Conservation (phyloP, 2,888 invertebrate genomes). For the Callosobruchus maculatus region DNA sequence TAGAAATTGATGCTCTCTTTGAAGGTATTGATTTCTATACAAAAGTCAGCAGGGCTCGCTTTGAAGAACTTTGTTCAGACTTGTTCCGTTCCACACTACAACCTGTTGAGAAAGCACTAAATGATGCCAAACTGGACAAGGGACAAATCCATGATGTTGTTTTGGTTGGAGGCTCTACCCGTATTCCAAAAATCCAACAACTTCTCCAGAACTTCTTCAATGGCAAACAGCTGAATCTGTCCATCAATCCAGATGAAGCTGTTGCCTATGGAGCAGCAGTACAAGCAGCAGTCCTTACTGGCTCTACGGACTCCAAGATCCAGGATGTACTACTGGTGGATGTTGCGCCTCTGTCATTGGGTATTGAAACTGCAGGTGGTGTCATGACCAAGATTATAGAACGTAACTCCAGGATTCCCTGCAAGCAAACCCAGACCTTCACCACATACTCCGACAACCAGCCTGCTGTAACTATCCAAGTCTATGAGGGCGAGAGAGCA, state of each 20-base stretch:
- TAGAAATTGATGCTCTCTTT: constrained; percentile 72
- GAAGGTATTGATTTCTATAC: constrained; percentile 74
- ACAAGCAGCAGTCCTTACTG: constrained; percentile 41
- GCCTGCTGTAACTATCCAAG: constrained; percentile 58
- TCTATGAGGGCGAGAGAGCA: constrained; percentile 69
- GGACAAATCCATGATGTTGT: constrained; percentile 73
- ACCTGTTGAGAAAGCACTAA: constrained; percentile 71
- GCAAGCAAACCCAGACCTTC: constrained; percentile 56
- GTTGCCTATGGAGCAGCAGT: constrained; percentile 46
- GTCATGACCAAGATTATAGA: constrained; percentile 66
- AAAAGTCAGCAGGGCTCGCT: constrained; percentile 69
- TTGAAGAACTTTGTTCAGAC: constrained; percentile 72
- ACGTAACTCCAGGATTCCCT: constrained; percentile 55
- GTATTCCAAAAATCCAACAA: constrained; percentile 75
- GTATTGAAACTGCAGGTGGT: constrained; percentile 77
- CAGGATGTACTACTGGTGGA: constrained; percentile 70
- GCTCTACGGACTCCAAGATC: constrained; percentile 62
- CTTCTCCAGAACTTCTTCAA: constrained; percentile 73
- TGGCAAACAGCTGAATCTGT: constrained; percentile 48
- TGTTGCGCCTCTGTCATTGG: constrained; percentile 65
- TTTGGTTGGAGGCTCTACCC: constrained; percentile 76
- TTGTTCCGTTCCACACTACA: constrained; percentile 64
- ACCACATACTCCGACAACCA: constrained; percentile 68
- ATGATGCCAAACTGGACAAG: constrained; percentile 74
- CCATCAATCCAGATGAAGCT: constrained; percentile 45